Evolutionary conservation across 2,888 invertebrate species (phyloP), one percentile per base, ranked within the genome.

Genomic region (Caenorhabditis sp.): DNA sequence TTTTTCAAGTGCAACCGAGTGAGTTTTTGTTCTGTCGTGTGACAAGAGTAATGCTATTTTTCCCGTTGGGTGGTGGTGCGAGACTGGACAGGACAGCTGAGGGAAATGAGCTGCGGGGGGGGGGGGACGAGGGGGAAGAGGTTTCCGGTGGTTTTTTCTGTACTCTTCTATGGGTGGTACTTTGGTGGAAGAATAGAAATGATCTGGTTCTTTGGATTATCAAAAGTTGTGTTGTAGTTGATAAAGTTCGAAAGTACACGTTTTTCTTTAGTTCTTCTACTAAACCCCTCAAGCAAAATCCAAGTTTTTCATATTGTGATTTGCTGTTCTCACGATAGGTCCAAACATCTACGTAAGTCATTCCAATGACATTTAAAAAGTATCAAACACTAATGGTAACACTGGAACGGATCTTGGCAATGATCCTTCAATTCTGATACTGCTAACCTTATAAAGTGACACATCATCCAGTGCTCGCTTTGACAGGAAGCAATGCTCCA

Each of bases 401-500:
- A n/a, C n/a, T n/a, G n/a, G n/a, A n/a, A n/a, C n/a, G n/a, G n/a
- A n/a, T n/a, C n/a, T n/a, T n/a, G n/a, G n/a, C n/a, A n/a, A n/a
- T n/a, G n/a, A 32, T 32, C 9, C 32, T 32, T 32, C 13, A 13
- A 40, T 6, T 40, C 40, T 40, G 60, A 4, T 58, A 40, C 26
- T 62, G 44, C 70, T 20, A 40, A 82, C 83, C 77, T 78, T 71
- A 22, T 85, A 80, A 20, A 87, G 72, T 11, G 86, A 65, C 22
- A 55, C 32, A 44, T 85, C 80, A 18, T 85, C 85, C 2, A 87
- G 77, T 24, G 85, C 83, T 44, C 84, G 37, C 62, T 88, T 88
- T 13, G 78, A 69, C 22, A 88, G 50, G 65, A 88, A 88, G 50
- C 88, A 88, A 15, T 67, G 58, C 35, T 85, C 80, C 88, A 87